Conservation (phyloP, 2,113 vertebrate species). For the Cottus gobio region DNA sequence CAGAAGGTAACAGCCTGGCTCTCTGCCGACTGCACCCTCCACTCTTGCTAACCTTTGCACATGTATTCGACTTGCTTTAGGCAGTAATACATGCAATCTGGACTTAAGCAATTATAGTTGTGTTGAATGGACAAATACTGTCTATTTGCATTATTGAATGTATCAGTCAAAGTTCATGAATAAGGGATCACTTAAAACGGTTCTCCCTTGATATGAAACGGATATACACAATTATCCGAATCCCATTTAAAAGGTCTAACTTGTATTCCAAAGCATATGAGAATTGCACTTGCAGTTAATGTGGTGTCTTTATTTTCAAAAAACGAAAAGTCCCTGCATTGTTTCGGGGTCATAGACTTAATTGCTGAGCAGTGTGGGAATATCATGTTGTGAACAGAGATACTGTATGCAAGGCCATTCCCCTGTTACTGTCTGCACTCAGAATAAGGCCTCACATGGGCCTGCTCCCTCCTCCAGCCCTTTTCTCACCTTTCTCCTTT, state of each 20-base stretch:
- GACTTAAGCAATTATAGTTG: neutral
- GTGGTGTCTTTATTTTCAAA: neutral
- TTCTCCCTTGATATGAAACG: neutral
- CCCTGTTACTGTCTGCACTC: conserved; percentile 58
- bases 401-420: conserved; percentile 48
- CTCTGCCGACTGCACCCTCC: conserved; percentile 42
- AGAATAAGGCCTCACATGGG: conserved; percentile 49
- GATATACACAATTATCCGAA: neutral
- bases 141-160: neutral
- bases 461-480: neutral
- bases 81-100: neutral
- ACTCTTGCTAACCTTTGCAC: conserved; percentile 9
- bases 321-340: conserved; percentile 4
- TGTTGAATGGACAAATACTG: neutral
- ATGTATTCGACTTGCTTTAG: neutral
- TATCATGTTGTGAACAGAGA: conserved; percentile 53
- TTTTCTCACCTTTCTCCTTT: conserved; percentile 12
- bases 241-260: neutral
- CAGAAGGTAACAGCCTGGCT: conserved; percentile 59
- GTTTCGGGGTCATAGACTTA: neutral
- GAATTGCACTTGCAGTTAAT: neutral
- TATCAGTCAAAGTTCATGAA: neutral
- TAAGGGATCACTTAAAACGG: neutral
- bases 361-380: conserved; percentile 1
- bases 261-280: neutral